These are phyloP conservation scores for Leptatherina wallacei DNA, from an alignment of 2,797 vertebrate species.

Conservation along the genomic window DNA sequence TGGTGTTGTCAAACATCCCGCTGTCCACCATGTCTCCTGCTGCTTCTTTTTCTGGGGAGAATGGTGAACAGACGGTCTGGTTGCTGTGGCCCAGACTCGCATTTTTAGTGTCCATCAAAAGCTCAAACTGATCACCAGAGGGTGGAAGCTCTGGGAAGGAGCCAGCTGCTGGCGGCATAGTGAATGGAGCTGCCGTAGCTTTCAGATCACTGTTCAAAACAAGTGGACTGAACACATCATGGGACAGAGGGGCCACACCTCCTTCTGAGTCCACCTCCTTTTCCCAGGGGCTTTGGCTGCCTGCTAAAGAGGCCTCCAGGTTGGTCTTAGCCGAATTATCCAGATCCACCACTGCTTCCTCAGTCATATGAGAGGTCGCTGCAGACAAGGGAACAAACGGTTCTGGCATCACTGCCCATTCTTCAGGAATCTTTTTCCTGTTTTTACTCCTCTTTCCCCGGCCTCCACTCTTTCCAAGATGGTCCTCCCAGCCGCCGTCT, in stretches of 20 bases:
- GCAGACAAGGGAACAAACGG: slow-evolving; percentile 62
- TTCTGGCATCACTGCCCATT: slow-evolving; percentile 78
- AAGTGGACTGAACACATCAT: slow-evolving; percentile 70
- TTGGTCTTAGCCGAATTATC: slow-evolving; percentile 29
- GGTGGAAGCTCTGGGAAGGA: slow-evolving; percentile 39
- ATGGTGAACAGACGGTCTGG: slow-evolving; percentile 48
- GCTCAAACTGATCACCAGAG: slow-evolving; percentile 53
- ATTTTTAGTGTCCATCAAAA: slow-evolving; percentile 66
- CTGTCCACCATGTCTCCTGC: slow-evolving; percentile 58
- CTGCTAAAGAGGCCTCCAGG: slow-evolving; percentile 45
- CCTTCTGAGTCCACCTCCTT: slow-evolving; percentile 61
- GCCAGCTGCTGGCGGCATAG: slow-evolving; percentile 56
- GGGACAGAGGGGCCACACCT: slow-evolving; percentile 56
- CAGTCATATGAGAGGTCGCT: slow-evolving; percentile 32
- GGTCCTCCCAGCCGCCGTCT: slow-evolving; percentile 81
- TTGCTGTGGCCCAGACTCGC: slow-evolving; percentile 44
- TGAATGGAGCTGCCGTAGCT: slow-evolving; percentile 68
- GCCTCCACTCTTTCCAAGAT: slow-evolving; percentile 74
- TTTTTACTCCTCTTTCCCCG: slow-evolving; percentile 80
- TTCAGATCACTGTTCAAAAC: slow-evolving; percentile 73
- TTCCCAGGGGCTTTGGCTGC: slow-evolving; percentile 42
- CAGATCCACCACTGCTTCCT: slow-evolving; percentile 51
- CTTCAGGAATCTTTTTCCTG: slow-evolving; percentile 85
- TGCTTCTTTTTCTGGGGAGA: slow-evolving; percentile 39
- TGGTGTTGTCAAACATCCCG: slow-evolving; percentile 60